Conservation (phyloP, 2,888 invertebrate genomes). For the Leucophenga maculata region DNA sequence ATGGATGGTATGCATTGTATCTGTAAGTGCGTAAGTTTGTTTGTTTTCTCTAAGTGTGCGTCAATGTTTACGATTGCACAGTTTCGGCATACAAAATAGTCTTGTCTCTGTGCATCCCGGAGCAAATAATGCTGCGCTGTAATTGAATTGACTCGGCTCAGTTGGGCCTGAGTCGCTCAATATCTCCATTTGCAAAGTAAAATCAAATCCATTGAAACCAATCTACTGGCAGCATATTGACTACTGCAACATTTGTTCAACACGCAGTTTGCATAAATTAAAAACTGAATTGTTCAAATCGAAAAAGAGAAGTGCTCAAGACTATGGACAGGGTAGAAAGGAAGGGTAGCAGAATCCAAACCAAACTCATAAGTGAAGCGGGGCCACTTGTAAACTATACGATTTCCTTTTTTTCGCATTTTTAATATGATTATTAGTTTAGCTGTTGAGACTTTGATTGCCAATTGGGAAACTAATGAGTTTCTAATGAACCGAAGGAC, state of each 20-base stretch:
- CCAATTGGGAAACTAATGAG: constrained; percentile 50
- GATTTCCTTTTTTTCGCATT: neutral
- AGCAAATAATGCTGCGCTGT: constrained; percentile 5
- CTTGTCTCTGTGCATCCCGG: neutral
- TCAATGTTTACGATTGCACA: constrained; percentile 58
- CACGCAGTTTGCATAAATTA: constrained; percentile 48
- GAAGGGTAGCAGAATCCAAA: neutral
- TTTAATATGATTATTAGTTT: constrained; percentile 55
- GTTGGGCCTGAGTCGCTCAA: neutral
- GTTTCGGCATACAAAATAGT: constrained; percentile 64
- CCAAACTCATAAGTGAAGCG: neutral
- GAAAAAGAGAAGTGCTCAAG: constrained; percentile 10
- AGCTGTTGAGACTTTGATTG: constrained; percentile 46
- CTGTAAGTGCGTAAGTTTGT: constrained; percentile 9
- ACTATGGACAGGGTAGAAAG: neutral
- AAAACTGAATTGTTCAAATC: constrained; percentile 50
- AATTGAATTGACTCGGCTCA: constrained; percentile 15
- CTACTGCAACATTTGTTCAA: constrained; percentile 7
- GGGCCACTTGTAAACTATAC: neutral
- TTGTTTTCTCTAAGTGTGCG: constrained; percentile 56
- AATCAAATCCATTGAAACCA: too few relatives aligned
- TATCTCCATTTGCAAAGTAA: constrained; percentile 22
- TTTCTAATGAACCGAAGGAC: constrained; percentile 47
- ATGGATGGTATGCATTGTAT: too few relatives aligned
- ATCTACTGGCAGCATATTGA: constrained; percentile 29